Evolutionary conservation across 2,888 invertebrate genomes (phyloP).

Genomic region (Agonopterix heracliana): DNA sequence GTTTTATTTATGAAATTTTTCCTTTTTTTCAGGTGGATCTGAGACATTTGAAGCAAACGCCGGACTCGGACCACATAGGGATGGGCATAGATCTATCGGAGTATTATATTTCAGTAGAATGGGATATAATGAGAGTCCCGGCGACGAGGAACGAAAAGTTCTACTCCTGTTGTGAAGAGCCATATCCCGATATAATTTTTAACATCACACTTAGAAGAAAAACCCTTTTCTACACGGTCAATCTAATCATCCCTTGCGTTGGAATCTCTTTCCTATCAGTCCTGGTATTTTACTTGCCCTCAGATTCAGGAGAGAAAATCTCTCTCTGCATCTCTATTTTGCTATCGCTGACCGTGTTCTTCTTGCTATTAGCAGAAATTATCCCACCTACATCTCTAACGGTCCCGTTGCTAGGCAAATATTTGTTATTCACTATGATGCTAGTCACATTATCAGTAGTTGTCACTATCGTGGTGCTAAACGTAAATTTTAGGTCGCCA

Average conservation of each 20-base stretch:
- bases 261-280: constrained; percentile 98
- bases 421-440: constrained; percentile 95
- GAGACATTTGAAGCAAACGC: constrained; percentile 90
- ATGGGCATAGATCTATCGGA: constrained; percentile 95
- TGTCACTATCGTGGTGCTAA: constrained; percentile 94
- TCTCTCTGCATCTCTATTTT: constrained; percentile 96
- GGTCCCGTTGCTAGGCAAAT: constrained; percentile 93
- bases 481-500: constrained; percentile 94
- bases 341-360: constrained; percentile 95
- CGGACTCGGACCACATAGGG: constrained; percentile 91
- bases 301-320: constrained; percentile 98
- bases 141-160: constrained; percentile 93
- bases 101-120: constrained; percentile 97
- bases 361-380: constrained; percentile 93
- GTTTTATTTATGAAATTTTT: background rate
- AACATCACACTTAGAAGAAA: constrained; percentile 95
- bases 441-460: constrained; percentile 94
- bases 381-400: constrained; percentile 96
- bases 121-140: constrained; percentile 97
- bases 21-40: constrained; percentile 85
- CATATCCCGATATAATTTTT: constrained; percentile 98
- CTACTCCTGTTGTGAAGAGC: constrained; percentile 98
- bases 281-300: constrained; percentile 97
- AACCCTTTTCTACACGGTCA: constrained; percentile 98
- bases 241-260: constrained; percentile 97